Percentiles rank a stretch among this genome's conserved stretches.
Conservation (phyloP, 1,140 invertebrate species). For the Aricia agestis region DNA sequence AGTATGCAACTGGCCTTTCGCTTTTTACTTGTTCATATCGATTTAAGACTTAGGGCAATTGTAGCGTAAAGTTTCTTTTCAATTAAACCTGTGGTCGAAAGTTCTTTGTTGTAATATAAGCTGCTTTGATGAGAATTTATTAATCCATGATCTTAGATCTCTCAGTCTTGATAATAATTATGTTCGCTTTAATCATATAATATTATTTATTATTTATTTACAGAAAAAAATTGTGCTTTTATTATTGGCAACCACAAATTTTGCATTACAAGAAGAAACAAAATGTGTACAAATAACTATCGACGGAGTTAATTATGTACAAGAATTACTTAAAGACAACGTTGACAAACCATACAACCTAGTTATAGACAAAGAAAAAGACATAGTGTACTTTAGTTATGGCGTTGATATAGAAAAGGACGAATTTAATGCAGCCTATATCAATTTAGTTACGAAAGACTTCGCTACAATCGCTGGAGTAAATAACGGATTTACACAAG, state of each 20-base stretch:
- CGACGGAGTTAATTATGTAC: constrained; percentile 37
- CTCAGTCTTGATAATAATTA: no score
- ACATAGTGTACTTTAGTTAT: constrained; percentile 55
- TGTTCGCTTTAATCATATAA: no score
- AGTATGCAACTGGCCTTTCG: background rate
- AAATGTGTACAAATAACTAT: constrained; percentile 41
- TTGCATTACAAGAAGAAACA: constrained; percentile 26
- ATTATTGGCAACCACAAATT: background rate
- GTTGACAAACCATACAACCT: constrained; percentile 51
- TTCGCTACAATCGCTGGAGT: constrained; percentile 42
- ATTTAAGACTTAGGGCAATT: background rate
- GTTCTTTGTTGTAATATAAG: no score
- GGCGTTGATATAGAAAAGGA: constrained; percentile 42
- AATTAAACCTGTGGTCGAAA: background rate
- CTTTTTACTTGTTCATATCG: background rate
- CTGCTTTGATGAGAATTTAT: no score
- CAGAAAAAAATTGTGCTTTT: background rate
- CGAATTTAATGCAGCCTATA: constrained; percentile 40
- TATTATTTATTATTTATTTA: background rate
- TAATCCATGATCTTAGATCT: no score
- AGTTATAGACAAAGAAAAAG: constrained; percentile 44
- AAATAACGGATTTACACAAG: constrained; percentile 53
- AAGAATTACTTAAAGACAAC: constrained; percentile 39
- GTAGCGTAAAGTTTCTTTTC: background rate
- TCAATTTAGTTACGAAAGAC: constrained; percentile 52